phyloP scores from a whole-genome alignment of 2,113 vertebrate species.

The Macrotus californicus region DNA sequence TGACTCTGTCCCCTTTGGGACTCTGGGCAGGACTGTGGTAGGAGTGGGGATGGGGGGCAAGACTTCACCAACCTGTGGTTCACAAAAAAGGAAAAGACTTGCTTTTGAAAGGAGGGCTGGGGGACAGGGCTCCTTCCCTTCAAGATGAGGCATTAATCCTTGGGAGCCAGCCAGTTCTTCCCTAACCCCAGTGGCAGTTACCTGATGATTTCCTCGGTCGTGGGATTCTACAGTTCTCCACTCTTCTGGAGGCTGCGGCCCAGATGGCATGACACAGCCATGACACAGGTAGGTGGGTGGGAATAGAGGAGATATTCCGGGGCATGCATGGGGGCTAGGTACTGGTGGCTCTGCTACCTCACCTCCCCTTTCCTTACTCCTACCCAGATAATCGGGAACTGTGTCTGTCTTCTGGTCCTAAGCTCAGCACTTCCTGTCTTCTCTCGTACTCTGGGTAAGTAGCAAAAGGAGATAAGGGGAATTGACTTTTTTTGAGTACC shows the following conservation, averaged over 20 bases:
- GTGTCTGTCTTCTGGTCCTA: slow-evolving; percentile 93
- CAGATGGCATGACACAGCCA: slow-evolving; percentile 87
- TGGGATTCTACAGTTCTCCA: slow-evolving; percentile 96
- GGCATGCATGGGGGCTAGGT: background rate
- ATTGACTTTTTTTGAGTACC: background rate
- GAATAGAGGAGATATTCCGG: background rate
- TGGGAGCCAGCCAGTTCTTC: slow-evolving; percentile 43
- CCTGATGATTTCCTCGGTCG: slow-evolving; percentile 93
- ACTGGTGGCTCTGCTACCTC: background rate
- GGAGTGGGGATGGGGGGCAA: background rate
- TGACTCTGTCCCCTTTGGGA: background rate
- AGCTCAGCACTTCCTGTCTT: slow-evolving; percentile 97
- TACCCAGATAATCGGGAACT: slow-evolving; percentile 94
- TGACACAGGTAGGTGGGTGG: slow-evolving; percentile 87
- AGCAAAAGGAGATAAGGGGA: background rate
- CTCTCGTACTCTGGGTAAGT: slow-evolving; percentile 95
- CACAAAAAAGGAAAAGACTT: slow-evolving; percentile 21
- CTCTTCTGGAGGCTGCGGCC: slow-evolving; percentile 90
- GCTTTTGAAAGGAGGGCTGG: background rate
- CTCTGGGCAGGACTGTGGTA: background rate
- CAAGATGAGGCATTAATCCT: background rate
- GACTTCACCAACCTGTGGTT: background rate
- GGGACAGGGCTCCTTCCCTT: accelerated
- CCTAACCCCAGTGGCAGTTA: slow-evolving; percentile 82
- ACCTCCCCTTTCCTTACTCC: background rate